These are phyloP conservation scores for Callaeas wilsoni DNA, from an alignment of 2,113 vertebrate species.

Conservation along the genomic window DNA sequence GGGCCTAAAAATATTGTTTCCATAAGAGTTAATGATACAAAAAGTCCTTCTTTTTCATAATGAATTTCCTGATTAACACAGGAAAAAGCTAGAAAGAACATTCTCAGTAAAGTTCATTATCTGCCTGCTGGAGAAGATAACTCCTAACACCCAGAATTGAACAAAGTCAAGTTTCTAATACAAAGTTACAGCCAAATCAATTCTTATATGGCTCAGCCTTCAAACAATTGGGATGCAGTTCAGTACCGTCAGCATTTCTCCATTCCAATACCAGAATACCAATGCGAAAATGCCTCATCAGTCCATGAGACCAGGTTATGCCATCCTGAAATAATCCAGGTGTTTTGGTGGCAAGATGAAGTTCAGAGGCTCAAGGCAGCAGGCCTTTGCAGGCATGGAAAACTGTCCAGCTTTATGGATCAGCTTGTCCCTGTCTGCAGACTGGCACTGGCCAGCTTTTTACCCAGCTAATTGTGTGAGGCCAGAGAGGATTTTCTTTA, in stretches of 20 bases:
- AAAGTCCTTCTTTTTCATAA: neutral
- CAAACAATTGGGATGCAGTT: neutral
- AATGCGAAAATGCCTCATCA: neutral
- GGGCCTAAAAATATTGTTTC: neutral
- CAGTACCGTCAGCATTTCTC: neutral
- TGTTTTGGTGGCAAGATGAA: neutral
- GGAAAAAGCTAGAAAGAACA: constrained; percentile 23
- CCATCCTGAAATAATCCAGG: neutral
- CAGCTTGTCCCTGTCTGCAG: neutral
- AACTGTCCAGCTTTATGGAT: neutral
- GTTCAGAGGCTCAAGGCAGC: neutral
- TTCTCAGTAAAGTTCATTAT: neutral
- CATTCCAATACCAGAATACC: neutral
- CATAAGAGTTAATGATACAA: neutral
- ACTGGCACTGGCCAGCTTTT: neutral
- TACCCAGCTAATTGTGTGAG: constrained; percentile 34
- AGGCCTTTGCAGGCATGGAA: neutral
- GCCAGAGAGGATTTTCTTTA: constrained; percentile 51
- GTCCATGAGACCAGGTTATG: neutral
- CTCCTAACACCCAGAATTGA: neutral
- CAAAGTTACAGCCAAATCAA: neutral
- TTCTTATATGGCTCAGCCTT: neutral
- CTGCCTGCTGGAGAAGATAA: neutral
- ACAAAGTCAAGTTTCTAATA: neutral
- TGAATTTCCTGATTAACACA: neutral